Percentiles rank a stretch among this genome's conserved stretches.
Conservation (phyloP, 2,113 vertebrate species). For the Pachyramphus minor region DNA sequence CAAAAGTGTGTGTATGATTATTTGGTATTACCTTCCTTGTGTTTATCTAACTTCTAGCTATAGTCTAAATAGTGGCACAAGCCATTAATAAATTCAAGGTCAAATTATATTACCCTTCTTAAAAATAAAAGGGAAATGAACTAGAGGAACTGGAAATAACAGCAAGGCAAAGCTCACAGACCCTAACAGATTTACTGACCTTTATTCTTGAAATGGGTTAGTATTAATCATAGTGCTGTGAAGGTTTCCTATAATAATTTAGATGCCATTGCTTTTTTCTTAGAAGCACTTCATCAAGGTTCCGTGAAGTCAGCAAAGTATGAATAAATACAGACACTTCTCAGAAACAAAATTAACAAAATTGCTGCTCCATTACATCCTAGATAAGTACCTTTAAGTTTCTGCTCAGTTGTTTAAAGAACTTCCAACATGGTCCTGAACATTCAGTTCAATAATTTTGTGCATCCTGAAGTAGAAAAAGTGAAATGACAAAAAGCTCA, state of each 20-base stretch:
- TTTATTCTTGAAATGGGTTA: conserved; percentile 10
- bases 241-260: conserved; percentile 52
- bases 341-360: background rate
- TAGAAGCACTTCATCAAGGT: conserved; percentile 8
- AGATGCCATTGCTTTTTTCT: background rate
- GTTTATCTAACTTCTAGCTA: background rate
- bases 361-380: background rate
- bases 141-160: conserved; percentile 23
- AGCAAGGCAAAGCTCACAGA: conserved; percentile 17
- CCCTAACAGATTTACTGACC: conserved; percentile 21
- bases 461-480: background rate
- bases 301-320: conserved; percentile 14
- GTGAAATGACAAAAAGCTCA: background rate
- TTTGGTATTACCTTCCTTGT: background rate
- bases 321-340: background rate
- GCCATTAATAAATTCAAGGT: background rate
- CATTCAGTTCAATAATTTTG: background rate
- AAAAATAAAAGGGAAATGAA: background rate
- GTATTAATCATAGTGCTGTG: background rate
- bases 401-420: background rate
- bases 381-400: background rate
- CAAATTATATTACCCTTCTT: background rate
- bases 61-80: background rate
- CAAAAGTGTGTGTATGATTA: background rate
- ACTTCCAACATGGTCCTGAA: background rate